These are phyloP conservation scores for Epinotia brunnichana DNA, from an alignment of 2,888 invertebrate species.

Conservation along the genomic window DNA sequence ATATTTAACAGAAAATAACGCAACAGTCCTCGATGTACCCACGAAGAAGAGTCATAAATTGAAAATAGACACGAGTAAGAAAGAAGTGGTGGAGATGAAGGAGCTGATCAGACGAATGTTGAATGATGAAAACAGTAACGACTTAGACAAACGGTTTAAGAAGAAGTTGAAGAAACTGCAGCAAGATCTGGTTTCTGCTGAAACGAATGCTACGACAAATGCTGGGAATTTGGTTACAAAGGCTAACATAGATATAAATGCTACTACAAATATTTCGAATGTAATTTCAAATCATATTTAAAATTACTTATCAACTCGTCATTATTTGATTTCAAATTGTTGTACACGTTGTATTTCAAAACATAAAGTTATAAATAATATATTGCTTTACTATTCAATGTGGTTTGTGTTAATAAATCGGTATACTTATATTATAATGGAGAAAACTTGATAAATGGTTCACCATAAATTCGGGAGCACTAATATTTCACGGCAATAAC, in stretches of 20 bases:
- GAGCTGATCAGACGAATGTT: conserved; percentile 64
- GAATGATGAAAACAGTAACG: conserved; percentile 52
- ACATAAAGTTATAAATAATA: conserved; percentile 12
- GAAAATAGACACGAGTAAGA: conserved; percentile 39
- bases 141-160: conserved; percentile 58
- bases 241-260: conserved; percentile 12
- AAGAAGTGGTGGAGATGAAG: conserved; percentile 59
- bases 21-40: conserved; percentile 66
- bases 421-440: conserved; percentile 14
- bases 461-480: background rate
- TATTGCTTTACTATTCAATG: conserved; percentile 13
- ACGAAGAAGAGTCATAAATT: conserved; percentile 44
- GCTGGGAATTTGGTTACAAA: conserved; percentile 30
- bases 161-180: conserved; percentile 58
- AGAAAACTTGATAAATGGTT: background rate
- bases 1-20: conserved; percentile 65
- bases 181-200: conserved; percentile 55
- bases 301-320: conserved; percentile 24
- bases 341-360: conserved; percentile 18
- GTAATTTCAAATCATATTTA: conserved; percentile 50
- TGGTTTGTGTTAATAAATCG: conserved; percentile 12
- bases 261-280: conserved; percentile 44
- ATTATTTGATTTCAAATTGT: conserved; percentile 22
- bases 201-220: conserved; percentile 52
- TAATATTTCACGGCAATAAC: conserved; percentile 1